phyloP scores from a whole-genome alignment of 2,113 vertebrate genomes.

The Fulmarus glacialis region DNA sequence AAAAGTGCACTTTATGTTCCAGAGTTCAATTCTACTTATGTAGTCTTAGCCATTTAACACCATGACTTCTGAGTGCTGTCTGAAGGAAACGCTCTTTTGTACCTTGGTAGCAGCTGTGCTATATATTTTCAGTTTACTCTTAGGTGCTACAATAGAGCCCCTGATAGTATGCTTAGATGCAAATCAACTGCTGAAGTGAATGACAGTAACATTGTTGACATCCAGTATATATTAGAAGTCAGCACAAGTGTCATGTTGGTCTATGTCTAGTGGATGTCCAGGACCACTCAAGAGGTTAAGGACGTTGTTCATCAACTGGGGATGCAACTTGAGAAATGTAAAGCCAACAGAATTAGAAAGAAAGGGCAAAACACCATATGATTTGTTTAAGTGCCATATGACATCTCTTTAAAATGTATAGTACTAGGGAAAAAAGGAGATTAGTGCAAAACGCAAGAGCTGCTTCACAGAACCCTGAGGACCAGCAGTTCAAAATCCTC shows the following conservation, averaged over 20 bases:
- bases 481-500: conserved; percentile 44
- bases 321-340: conserved; percentile 49
- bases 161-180: conserved; percentile 23
- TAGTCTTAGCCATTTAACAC: background rate
- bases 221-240: conserved; percentile 17
- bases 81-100: background rate
- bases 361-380: conserved; percentile 46
- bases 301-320: conserved; percentile 41
- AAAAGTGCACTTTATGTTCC: background rate
- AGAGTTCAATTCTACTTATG: background rate
- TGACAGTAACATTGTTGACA: conserved; percentile 13
- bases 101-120: background rate
- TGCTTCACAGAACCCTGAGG: conserved; percentile 52
- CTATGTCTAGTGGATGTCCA: conserved; percentile 38
- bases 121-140: background rate
- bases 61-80: background rate
- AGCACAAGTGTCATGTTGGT: conserved; percentile 22
- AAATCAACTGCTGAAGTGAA: conserved; percentile 43
- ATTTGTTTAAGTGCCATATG: conserved; percentile 62
- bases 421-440: background rate
- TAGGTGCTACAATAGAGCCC: background rate
- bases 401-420: conserved; percentile 55
- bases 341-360: conserved; percentile 43
- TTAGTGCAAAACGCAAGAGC: conserved; percentile 47
- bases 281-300: conserved; percentile 57